These are phyloP conservation scores for Pantelozetes paolii DNA, from an alignment of 2,888 invertebrate genomes.

Conservation along the genomic window DNA sequence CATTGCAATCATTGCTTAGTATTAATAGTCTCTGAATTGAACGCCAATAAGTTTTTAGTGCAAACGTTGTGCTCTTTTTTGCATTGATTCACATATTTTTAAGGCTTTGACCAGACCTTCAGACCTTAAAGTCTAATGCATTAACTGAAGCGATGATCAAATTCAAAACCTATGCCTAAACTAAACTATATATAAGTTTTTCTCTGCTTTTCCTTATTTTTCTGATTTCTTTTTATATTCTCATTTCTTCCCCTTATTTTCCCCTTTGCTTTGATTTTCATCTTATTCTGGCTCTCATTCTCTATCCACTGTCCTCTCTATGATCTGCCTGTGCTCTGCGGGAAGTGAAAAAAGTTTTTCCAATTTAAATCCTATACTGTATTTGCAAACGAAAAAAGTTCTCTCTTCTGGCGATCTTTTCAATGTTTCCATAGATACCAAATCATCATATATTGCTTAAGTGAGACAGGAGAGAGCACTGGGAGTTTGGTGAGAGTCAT, in stretches of 20 bases:
- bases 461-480: not conserved
- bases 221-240: constrained; percentile 4
- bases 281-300: constrained; percentile 20
- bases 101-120: not conserved
- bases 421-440: not conserved
- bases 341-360: constrained; percentile 28
- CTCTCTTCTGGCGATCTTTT: constrained; percentile 26
- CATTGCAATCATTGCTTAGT: not conserved
- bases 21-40: constrained; percentile 19
- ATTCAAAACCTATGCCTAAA: not conserved
- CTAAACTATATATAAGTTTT: not conserved
- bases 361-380: constrained; percentile 35
- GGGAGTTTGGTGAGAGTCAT: not conserved
- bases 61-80: constrained; percentile 21
- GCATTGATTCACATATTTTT: constrained; percentile 27
- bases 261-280: constrained; percentile 31
- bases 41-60: constrained; percentile 31
- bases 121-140: constrained; percentile 28
- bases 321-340: constrained; percentile 11
- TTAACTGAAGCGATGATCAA: constrained; percentile 2
- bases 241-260: not conserved
- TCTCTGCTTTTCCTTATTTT: constrained; percentile 16
- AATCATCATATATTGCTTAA: constrained; percentile 14
- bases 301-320: constrained; percentile 28
- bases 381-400: constrained; percentile 22